Conservation (phyloP, 2,797 vertebrate species). For the Ispidina picta region DNA sequence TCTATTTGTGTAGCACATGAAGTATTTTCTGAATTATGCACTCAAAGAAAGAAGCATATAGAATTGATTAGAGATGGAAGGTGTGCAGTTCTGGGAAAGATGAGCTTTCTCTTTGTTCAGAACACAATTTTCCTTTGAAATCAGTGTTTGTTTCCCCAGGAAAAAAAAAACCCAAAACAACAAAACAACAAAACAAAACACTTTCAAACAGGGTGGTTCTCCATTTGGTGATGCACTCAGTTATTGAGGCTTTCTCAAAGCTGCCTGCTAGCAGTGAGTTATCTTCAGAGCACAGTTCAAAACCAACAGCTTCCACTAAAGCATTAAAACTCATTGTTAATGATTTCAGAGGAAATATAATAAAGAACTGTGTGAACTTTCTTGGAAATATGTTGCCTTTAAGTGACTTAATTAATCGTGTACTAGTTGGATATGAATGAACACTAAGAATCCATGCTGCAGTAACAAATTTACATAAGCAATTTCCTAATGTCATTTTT, state of each 20-base stretch:
- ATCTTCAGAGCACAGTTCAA: neutral
- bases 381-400: neutral
- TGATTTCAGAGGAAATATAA: neutral
- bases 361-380: neutral
- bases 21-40: neutral
- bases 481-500: neutral
- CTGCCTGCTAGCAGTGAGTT: neutral
- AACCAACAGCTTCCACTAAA: neutral
- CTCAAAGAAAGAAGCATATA: neutral
- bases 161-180: neutral
- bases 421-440: neutral
- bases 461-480: neutral
- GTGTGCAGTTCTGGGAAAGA: neutral
- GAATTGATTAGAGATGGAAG: neutral
- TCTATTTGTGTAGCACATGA: neutral
- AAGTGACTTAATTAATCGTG: neutral
- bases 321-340: neutral
- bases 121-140: neutral
- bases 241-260: neutral
- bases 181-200: too few relatives aligned
- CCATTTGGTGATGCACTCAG: neutral
- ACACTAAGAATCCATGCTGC: rapidly evolving
- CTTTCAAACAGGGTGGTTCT: neutral
- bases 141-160: neutral
- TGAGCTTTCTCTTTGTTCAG: neutral